A percentile compares a stretch with the other conserved stretches of the same genome.
These are phyloP conservation scores for Crossaster papposus DNA, from an alignment of 53 echinoderm and acorn worm genomes.

Conservation along the genomic window DNA sequence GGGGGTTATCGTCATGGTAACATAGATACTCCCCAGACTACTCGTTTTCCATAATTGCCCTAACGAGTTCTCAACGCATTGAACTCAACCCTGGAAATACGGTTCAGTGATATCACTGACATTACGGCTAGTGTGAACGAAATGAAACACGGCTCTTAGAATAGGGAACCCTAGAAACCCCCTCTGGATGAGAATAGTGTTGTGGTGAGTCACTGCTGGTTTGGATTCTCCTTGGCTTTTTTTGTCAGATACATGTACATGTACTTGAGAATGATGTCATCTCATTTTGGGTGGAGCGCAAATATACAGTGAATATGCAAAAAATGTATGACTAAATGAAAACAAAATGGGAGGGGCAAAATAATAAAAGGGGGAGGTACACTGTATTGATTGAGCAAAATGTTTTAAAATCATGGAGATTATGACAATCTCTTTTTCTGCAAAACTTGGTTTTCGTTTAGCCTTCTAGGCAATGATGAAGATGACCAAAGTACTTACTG, in stretches of 20 bases:
- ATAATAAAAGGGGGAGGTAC: neutral
- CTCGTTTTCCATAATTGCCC: neutral
- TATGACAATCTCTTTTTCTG: neutral
- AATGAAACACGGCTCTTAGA: neutral
- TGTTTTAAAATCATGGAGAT: neutral
- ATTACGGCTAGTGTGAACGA: neutral
- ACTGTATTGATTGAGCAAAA: neutral
- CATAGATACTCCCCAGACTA: neutral
- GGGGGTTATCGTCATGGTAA: neutral
- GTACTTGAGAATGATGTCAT: slow-evolving; percentile 24
- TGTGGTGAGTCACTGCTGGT: slow-evolving; percentile 39
- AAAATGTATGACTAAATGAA: slow-evolving; percentile 13
- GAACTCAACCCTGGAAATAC: slow-evolving; percentile 1
- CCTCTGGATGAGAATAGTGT: slow-evolving; percentile 22
- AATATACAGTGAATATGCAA: slow-evolving; percentile 10
- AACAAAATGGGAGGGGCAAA: neutral
- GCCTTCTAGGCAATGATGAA: neutral
- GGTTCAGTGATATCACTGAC: slow-evolving; percentile 17
- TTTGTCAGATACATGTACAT: slow-evolving; percentile 30
- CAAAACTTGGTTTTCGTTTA: neutral
- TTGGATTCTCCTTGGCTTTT: neutral
- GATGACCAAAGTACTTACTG: slow-evolving; percentile 10
- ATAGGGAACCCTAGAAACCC: slow-evolving; percentile 42
- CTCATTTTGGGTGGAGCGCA: slow-evolving; percentile 23
- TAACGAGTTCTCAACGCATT: neutral